phyloP scores from a whole-genome alignment of 2,888 invertebrate species.

The Dryobota labecula region DNA sequence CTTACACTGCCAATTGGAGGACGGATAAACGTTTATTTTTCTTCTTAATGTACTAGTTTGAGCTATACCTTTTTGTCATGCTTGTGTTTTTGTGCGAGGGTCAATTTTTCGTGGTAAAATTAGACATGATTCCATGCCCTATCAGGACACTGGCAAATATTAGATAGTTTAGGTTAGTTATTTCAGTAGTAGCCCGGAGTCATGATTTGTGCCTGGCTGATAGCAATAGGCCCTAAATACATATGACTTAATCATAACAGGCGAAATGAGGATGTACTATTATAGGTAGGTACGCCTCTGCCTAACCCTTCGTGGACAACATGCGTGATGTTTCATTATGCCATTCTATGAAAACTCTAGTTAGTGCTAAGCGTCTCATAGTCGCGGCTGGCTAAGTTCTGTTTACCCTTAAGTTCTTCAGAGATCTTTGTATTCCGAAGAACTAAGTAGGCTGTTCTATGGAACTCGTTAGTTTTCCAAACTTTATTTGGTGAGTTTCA shows the following conservation, averaged over 20 bases:
- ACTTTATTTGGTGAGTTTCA: background rate
- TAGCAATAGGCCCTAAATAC: background rate
- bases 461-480: background rate
- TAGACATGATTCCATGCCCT: background rate
- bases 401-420: background rate
- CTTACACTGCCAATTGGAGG: conserved; percentile 60
- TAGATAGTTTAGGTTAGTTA: background rate
- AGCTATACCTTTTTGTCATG: background rate
- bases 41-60: conserved; percentile 16
- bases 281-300: too few species aligned
- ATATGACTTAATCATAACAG: background rate
- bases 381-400: background rate
- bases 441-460: background rate
- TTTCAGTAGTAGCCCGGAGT: background rate
- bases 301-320: background rate
- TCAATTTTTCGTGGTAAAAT: background rate
- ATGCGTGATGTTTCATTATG: background rate
- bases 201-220: background rate
- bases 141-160: background rate
- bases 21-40: conserved; percentile 48
- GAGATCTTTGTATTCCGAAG: background rate
- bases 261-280: background rate
- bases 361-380: background rate
- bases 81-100: background rate
- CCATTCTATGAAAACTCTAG: background rate